Evolutionary conservation across 2,113 vertebrate genomes (phyloP).

Genomic region (Hymenochirus boettgeri): DNA sequence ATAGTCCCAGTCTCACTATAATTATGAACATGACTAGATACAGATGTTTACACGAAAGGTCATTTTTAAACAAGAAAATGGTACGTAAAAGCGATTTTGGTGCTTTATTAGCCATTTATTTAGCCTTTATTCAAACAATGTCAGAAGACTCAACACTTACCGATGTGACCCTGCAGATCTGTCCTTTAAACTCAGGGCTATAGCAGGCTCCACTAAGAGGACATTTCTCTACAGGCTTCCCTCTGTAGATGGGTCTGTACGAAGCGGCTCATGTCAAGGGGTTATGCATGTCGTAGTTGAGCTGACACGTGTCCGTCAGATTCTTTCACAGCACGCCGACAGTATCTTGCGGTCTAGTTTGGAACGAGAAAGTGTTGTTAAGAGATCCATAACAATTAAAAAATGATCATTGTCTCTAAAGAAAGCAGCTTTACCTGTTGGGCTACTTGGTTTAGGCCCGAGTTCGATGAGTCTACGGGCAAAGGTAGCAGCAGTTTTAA

Average conservation of each 20-base stretch:
- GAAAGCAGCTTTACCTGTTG: constrained; percentile 75
- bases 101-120: no score
- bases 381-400: neutral
- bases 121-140: no score
- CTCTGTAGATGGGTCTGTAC: constrained; percentile 87
- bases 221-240: constrained; percentile 88
- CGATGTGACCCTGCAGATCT: constrained; percentile 87
- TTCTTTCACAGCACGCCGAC: constrained; percentile 93
- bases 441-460: constrained; percentile 87
- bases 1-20: no score
- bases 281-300: constrained; percentile 96
- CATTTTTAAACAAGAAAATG: no score
- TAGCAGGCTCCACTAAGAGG: constrained; percentile 95
- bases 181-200: constrained; percentile 82
- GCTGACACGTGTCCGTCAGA: constrained; percentile 77
- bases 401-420: neutral
- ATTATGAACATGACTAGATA: no score
- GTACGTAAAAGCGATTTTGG: no score
- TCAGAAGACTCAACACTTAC: no score
- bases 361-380: neutral
- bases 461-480: constrained; percentile 89
- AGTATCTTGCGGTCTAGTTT: constrained; percentile 96
- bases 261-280: constrained; percentile 96
- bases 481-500: constrained; percentile 90
- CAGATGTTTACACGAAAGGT: no score